A percentile compares a stretch with the other conserved stretches of the same genome.
Evolutionary conservation across 2,797 vertebrate species (phyloP).

Genomic region (Typhlichthys eigenmanni): DNA sequence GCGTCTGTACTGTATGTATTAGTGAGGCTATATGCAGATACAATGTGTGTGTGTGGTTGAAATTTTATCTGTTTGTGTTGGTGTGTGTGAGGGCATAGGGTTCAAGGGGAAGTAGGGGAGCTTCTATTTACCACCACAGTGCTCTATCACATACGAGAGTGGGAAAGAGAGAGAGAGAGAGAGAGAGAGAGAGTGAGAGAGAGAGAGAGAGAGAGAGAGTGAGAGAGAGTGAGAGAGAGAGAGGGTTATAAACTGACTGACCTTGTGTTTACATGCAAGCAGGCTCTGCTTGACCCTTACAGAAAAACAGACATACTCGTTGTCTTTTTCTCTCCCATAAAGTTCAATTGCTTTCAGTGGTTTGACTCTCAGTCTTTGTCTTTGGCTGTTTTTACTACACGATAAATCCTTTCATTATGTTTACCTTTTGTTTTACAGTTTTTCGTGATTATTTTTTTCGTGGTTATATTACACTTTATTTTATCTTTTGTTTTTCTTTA

Average conservation of each 20-base stretch:
- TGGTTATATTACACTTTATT: too few species aligned
- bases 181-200: conserved; percentile 1
- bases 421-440: too few species aligned
- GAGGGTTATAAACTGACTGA: not conserved
- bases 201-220: not conserved
- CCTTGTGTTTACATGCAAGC: too few species aligned
- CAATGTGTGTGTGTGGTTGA: not conserved
- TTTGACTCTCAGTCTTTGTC: too few species aligned
- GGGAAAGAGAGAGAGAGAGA: not conserved
- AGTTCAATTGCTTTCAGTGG: too few species aligned
- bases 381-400: too few species aligned
- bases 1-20: conserved; percentile 5
- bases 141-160: conserved; percentile 38
- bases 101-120: conserved; percentile 43
- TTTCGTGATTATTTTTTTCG: too few species aligned
- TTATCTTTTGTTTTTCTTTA: too few species aligned
- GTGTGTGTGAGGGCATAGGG: conserved; percentile 9
- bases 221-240: conserved; percentile 8
- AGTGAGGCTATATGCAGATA: not conserved
- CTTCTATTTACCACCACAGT: conserved; percentile 41
- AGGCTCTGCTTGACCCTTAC: too few species aligned
- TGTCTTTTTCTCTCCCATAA: too few species aligned
- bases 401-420: too few species aligned
- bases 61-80: conserved; percentile 12
- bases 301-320: too few species aligned